phyloP scores from a whole-genome alignment of 2,888 invertebrate species.

The Aleiodes leptofemur region DNA sequence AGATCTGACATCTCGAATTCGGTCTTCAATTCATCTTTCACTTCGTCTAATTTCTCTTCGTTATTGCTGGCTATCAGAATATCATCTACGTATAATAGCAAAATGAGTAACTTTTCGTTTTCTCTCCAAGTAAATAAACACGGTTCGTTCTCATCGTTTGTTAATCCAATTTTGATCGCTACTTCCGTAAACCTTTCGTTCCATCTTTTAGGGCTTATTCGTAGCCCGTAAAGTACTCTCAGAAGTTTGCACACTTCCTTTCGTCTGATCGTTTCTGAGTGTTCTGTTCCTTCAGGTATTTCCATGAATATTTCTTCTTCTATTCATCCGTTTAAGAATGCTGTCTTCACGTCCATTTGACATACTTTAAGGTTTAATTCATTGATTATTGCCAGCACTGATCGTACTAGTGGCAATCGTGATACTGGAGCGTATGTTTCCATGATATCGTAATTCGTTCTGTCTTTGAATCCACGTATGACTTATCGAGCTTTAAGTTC shows the following conservation, averaged over 20 bases:
- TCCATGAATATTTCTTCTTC: slow-evolving; percentile 51
- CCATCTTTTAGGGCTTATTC: neutral
- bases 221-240: neutral
- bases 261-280: too few species aligned
- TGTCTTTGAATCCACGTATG: slow-evolving; percentile 46
- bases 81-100: slow-evolving; percentile 50
- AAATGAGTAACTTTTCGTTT: neutral
- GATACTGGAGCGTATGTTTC: slow-evolving; percentile 47
- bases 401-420: slow-evolving; percentile 46
- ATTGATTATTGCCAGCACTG: slow-evolving; percentile 29
- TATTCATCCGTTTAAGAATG: slow-evolving; percentile 54
- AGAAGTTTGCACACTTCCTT: too few species aligned
- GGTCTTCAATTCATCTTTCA: slow-evolving; percentile 20
- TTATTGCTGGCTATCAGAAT: slow-evolving; percentile 44
- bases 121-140: neutral
- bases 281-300: too few species aligned
- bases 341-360: slow-evolving; percentile 54
- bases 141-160: neutral
- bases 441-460: slow-evolving; percentile 45
- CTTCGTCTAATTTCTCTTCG: neutral
- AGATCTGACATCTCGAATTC: slow-evolving; percentile 50
- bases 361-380: slow-evolving; percentile 44
- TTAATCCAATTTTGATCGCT: neutral
- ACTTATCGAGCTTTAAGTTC: neutral
- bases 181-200: neutral